phyloP scores from a whole-genome alignment of 2,797 vertebrate species.

The Moxostoma hubbsi region DNA sequence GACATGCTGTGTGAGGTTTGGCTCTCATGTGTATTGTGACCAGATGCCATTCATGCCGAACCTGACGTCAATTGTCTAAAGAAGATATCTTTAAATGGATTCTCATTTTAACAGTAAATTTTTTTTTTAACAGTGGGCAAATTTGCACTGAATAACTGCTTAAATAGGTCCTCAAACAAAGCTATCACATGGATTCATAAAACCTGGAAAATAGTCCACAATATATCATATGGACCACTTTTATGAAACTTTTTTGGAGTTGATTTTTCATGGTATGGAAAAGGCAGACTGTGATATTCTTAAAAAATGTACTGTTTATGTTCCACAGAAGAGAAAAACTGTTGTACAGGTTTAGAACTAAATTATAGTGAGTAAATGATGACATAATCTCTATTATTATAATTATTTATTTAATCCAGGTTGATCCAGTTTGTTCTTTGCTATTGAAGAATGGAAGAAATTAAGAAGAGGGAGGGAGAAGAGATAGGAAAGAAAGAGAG shows the following conservation, averaged over 20 bases:
- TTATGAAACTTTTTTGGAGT: not conserved
- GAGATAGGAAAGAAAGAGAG: slow-evolving; percentile 3
- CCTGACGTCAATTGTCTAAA: not conserved
- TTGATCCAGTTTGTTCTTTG: not conserved
- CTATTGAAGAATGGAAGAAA: not conserved
- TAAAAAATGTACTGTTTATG: not conserved
- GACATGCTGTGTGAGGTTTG: not conserved
- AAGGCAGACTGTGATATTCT: not conserved
- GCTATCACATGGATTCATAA: no score
- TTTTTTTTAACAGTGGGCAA: no score
- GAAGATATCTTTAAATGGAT: no score
- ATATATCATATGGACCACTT: no score
- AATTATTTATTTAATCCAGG: not conserved
- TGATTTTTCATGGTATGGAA: no score
- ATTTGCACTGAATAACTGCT: no score
- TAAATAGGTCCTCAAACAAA: no score
- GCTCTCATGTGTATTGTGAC: not conserved
- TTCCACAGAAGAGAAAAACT: not conserved
- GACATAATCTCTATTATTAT: not conserved
- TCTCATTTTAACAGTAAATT: no score
- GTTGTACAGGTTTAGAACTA: not conserved
- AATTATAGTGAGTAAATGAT: not conserved
- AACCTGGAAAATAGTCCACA: no score
- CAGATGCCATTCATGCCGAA: not conserved
- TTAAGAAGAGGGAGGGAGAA: not conserved